Conservation (phyloP, 2,888 invertebrate genomes). For the Hypercompe scribonia region DNA sequence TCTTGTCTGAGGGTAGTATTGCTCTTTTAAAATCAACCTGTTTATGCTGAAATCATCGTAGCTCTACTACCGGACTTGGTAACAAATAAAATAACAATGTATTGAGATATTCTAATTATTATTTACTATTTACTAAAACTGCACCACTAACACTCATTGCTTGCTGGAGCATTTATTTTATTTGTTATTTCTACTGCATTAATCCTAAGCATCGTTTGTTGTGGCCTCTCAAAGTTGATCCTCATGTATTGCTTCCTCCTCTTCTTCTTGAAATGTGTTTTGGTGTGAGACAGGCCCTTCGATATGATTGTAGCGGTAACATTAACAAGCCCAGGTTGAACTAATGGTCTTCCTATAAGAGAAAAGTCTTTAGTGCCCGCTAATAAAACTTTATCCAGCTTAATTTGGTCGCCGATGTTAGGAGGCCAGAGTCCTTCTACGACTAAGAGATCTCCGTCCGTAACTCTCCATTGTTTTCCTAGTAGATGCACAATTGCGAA, state of each 20-base stretch:
- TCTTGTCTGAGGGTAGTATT: no score
- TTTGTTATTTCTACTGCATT: conserved; percentile 89
- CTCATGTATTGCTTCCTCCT: conserved; percentile 92
- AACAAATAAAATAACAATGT: neutral
- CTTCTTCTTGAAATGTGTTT: conserved; percentile 91
- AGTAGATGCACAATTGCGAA: conserved; percentile 94
- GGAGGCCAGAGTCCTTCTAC: conserved; percentile 95
- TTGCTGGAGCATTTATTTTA: conserved; percentile 82
- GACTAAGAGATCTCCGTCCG: conserved; percentile 93
- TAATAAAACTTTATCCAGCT: conserved; percentile 93
- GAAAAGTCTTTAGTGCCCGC: conserved; percentile 93
- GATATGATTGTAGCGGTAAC: conserved; percentile 94
- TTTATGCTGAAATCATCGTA: no score
- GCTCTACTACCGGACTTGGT: no score
- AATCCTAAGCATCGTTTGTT: conserved; percentile 91
- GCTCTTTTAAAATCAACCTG: no score
- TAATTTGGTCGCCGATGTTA: conserved; percentile 91
- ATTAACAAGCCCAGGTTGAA: conserved; percentile 90
- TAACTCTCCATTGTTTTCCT: conserved; percentile 95
- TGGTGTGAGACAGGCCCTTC: conserved; percentile 93
- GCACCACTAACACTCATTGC: conserved; percentile 66
- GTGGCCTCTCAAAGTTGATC: conserved; percentile 90
- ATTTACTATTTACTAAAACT: conserved; percentile 51
- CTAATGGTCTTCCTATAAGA: conserved; percentile 92
- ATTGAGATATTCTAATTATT: conserved; percentile 53